These are phyloP conservation scores for Clavelina lepadiformis DNA, from an alignment of 23 tunicate species.

Conservation along the genomic window DNA sequence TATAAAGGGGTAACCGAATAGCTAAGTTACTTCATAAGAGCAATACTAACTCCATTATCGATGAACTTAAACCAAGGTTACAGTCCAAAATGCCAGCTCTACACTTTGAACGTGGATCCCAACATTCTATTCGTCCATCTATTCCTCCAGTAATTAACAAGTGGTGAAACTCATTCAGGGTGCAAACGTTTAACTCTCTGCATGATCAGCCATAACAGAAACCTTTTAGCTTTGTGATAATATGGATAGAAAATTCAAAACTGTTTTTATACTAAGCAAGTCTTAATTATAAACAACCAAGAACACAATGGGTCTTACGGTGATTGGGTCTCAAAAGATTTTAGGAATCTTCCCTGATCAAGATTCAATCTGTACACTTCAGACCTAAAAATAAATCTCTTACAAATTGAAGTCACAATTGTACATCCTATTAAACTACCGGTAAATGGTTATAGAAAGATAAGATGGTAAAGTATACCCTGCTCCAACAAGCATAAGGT, in stretches of 20 bases:
- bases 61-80: conserved; percentile 3
- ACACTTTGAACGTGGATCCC: conserved; percentile 76
- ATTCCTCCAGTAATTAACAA: conserved; percentile 62
- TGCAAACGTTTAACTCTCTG: conserved; percentile 44
- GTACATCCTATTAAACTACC: no score
- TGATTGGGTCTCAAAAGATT: conserved; percentile 54
- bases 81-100: conserved; percentile 72
- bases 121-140: conserved; percentile 87
- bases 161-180: conserved; percentile 54
- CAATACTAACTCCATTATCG: not conserved
- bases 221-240: no score
- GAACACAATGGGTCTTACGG: conserved; percentile 14
- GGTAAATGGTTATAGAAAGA: not conserved
- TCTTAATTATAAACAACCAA: not conserved
- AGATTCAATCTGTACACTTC: conserved; percentile 82
- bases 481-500: conserved; percentile 78
- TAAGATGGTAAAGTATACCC: conserved; percentile 32
- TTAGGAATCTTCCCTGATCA: conserved; percentile 72
- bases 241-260: no score
- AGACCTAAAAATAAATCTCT: conserved; percentile 31
- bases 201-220: no score
- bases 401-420: no score
- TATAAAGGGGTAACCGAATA: not conserved
- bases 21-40: not conserved
- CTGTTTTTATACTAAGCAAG: not conserved